These are phyloP conservation scores for Harpalus rubripes DNA, from an alignment of 2,888 invertebrate genomes.

Conservation along the genomic window DNA sequence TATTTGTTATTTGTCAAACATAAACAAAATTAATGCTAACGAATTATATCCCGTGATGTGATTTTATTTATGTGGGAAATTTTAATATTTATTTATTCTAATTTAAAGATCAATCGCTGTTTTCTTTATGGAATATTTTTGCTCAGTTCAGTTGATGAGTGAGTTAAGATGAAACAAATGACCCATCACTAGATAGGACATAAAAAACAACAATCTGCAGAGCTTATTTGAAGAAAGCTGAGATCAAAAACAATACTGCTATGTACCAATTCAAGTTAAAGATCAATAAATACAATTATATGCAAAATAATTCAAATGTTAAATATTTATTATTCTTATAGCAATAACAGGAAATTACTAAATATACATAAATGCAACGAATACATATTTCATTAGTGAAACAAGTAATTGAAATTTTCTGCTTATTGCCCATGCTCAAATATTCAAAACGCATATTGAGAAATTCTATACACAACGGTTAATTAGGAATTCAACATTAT, in stretches of 20 bases:
- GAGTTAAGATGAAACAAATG: too few species aligned
- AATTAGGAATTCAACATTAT: slow-evolving; percentile 25
- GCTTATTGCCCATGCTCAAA: slow-evolving; percentile 25
- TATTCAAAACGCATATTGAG: slow-evolving; percentile 30
- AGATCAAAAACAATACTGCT: too few species aligned
- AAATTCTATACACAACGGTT: slow-evolving; percentile 5
- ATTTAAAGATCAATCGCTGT: not conserved
- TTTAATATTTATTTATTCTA: not conserved
- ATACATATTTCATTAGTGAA: slow-evolving; percentile 1
- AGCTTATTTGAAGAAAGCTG: too few species aligned
- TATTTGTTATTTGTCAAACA: slow-evolving; percentile 45
- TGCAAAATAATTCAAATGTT: not conserved
- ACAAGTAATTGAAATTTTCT: slow-evolving; percentile 41
- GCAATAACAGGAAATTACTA: not conserved
- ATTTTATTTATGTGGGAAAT: slow-evolving; percentile 41
- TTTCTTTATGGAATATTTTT: too few species aligned
- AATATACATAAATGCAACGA: not conserved
- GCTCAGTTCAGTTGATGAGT: too few species aligned
- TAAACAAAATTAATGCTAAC: slow-evolving; percentile 34
- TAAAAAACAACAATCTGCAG: too few species aligned
- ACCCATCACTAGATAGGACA: too few species aligned
- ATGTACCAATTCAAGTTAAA: too few species aligned
- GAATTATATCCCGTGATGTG: slow-evolving; percentile 25
- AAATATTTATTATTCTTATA: slow-evolving; percentile 1
- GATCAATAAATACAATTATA: not conserved